Evolutionary conservation across 1,140 invertebrate genomes (phyloP).

Genomic region (Brachionus calyciflorus): DNA sequence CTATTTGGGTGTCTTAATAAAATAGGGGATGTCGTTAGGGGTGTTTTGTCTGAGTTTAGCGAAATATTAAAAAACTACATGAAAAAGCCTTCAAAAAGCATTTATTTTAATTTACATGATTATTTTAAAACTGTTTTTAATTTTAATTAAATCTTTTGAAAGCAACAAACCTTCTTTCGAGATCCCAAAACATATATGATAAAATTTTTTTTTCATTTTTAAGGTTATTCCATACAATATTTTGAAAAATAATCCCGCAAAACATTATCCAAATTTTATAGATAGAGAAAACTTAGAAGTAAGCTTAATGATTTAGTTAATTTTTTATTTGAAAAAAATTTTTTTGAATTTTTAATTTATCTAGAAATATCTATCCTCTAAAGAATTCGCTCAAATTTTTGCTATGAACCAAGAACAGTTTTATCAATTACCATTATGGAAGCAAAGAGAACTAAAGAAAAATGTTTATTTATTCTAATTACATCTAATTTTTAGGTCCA

Average conservation of each 20-base stretch:
- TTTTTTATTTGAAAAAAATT: no score
- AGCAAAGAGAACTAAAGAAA: conserved; percentile 78
- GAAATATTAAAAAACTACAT: no score
- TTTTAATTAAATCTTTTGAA: no score
- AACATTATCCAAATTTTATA: background rate
- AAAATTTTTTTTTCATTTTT: background rate
- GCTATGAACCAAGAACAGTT: conserved; percentile 75
- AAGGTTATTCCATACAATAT: background rate
- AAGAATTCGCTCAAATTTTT: conserved; percentile 76
- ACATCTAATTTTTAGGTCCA: background rate
- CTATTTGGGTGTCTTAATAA: no score
- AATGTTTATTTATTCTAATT: conserved; percentile 54
- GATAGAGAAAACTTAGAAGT: conserved; percentile 18
- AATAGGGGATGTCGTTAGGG: no score
- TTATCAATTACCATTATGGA: conserved; percentile 74
- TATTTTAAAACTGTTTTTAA: no score
- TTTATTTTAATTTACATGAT: no score
- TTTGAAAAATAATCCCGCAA: background rate
- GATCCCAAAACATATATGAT: no score
- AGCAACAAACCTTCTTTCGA: no score
- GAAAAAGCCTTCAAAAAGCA: no score
- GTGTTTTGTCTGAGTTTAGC: no score
- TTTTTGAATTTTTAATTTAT: background rate
- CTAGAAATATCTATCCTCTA: conserved; percentile 73
- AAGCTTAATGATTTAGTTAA: no score